A percentile compares a stretch with the other conserved stretches of the same genome.
Conservation (phyloP, 2,797 vertebrate species). For the Neostethus bicornis region DNA sequence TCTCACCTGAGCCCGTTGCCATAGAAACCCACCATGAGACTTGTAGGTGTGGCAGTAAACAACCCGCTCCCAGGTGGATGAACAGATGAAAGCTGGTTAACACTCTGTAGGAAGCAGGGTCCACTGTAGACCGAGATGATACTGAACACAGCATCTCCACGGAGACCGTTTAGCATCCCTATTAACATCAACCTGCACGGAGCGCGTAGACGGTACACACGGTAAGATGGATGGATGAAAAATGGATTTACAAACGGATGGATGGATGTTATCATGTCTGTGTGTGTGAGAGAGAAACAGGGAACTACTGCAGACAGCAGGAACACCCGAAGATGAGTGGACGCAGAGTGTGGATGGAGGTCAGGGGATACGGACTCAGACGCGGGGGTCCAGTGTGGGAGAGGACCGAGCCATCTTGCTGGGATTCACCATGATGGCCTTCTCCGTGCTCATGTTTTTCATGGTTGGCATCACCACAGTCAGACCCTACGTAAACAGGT, state of each 20-base stretch:
- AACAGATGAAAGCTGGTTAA: constrained; percentile 26
- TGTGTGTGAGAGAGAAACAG: constrained; percentile 51
- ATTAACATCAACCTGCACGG: constrained; percentile 86
- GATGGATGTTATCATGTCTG: no score
- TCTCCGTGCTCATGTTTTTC: constrained; percentile 86
- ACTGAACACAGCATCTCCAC: constrained; percentile 70
- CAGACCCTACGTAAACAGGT: constrained; percentile 85
- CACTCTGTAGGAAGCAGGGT: constrained; percentile 24
- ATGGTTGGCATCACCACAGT: constrained; percentile 80
- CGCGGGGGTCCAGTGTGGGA: constrained; percentile 75
- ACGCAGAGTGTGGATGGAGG: constrained; percentile 38
- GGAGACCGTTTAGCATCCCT: constrained; percentile 82
- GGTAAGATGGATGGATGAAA: no score
- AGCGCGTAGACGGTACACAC: constrained; percentile 74
- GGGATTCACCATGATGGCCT: constrained; percentile 85
- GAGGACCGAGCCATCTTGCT: constrained; percentile 84
- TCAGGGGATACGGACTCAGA: constrained; percentile 58
- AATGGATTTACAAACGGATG: no score
- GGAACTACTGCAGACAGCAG: constrained; percentile 54
- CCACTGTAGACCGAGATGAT: constrained; percentile 27
- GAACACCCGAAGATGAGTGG: constrained; percentile 52
- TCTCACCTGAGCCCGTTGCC: constrained; percentile 76
- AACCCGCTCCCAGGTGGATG: constrained; percentile 43
- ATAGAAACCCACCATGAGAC: constrained; percentile 79
- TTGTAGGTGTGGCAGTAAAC: constrained; percentile 61